Conservation (phyloP, 2,113 vertebrate genomes). For the Sapajus apella region DNA sequence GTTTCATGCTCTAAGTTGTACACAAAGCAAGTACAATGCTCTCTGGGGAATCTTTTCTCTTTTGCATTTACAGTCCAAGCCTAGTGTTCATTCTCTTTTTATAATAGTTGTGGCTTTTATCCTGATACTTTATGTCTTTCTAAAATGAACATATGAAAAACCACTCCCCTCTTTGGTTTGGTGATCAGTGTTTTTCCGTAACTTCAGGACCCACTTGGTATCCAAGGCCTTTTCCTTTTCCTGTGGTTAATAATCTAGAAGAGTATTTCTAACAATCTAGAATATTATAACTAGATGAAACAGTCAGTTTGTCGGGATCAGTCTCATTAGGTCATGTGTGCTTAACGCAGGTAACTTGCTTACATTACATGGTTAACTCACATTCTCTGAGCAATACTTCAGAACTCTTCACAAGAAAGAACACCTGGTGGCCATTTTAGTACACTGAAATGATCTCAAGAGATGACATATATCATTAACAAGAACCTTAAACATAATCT, state of each 20-base stretch:
- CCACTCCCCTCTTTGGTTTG: background rate
- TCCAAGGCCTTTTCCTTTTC: background rate
- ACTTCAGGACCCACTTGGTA: background rate
- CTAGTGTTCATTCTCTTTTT: background rate
- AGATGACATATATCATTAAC: background rate
- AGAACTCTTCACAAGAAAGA: background rate
- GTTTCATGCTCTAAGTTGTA: background rate
- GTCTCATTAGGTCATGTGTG: background rate
- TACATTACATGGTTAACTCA: background rate
- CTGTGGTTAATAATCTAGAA: background rate
- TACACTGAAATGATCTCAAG: background rate
- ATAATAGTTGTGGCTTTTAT: background rate
- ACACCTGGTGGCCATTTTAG: background rate
- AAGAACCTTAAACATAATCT: background rate
- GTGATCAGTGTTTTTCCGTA: background rate
- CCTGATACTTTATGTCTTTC: background rate
- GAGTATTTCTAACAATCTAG: background rate
- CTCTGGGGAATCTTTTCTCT: background rate
- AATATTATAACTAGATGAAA: background rate
- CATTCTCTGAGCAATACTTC: background rate
- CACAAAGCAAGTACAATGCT: background rate
- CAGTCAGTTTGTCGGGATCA: background rate
- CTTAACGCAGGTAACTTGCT: background rate
- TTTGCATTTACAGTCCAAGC: background rate
- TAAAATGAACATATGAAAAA: background rate